Evolutionary conservation across 2,888 invertebrate genomes (phyloP).

Genomic region (Anagyrus pseudococci): DNA sequence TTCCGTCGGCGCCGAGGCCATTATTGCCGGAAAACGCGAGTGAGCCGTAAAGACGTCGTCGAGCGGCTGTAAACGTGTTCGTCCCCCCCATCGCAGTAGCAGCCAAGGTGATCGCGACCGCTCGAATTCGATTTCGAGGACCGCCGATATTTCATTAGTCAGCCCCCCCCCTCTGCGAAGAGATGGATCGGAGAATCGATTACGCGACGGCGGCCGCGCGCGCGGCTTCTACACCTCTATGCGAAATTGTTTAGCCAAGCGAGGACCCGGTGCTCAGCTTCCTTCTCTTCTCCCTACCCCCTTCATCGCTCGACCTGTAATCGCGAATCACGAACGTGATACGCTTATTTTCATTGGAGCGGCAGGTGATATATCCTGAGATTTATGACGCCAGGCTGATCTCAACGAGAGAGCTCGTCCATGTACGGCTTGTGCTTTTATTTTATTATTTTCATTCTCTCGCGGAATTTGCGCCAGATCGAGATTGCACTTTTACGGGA

Average conservation of each 20-base stretch:
- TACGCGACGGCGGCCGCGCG: constrained; percentile 1
- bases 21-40: neutral
- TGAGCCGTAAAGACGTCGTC: constrained; percentile 4
- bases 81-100: no score
- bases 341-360: constrained; percentile 31
- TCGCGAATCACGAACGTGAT: constrained; percentile 6
- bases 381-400: constrained; percentile 21
- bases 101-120: neutral
- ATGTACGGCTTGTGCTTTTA: neutral
- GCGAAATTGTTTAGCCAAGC: constrained; percentile 32
- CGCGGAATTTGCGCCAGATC: neutral
- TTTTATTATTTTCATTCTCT: neutral
- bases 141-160: constrained; percentile 33
- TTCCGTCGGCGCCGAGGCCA: neutral
- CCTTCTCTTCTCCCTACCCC: no score
- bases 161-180: no score
- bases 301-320: constrained; percentile 21
- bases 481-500: constrained; percentile 22
- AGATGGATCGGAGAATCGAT: constrained; percentile 36
- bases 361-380: neutral
- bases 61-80: neutral
- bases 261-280: neutral
- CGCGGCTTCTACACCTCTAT: no score
- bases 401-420: no score
- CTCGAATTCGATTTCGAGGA: constrained; percentile 23